Percentiles rank a stretch among this genome's conserved stretches.
phyloP scores from a whole-genome alignment of 2,797 vertebrate genomes.

The Rhadinocentrus ornatus region DNA sequence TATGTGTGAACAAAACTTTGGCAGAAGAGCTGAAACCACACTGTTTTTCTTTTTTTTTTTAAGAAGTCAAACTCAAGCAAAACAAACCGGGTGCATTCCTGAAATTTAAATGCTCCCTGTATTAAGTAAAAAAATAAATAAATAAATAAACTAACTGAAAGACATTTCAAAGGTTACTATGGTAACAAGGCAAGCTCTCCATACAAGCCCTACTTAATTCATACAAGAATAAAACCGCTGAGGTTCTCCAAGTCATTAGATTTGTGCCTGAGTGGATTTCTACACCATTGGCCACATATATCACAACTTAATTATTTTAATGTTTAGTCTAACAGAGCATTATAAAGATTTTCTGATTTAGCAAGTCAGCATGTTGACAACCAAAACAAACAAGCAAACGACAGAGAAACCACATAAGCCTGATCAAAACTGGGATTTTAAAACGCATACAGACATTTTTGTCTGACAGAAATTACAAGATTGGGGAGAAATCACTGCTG shows the following conservation, averaged over 20 bases:
- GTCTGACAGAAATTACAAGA: too few species aligned
- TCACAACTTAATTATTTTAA: slow-evolving; percentile 13
- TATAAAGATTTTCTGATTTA: too few species aligned
- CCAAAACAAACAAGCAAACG: too few species aligned
- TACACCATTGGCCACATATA: slow-evolving; percentile 35
- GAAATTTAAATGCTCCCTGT: slow-evolving; percentile 37
- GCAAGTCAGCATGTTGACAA: too few species aligned
- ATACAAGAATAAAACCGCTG: slow-evolving; percentile 49
- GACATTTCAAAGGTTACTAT: slow-evolving; percentile 63
- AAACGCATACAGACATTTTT: too few species aligned
- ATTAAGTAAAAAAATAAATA: slow-evolving; percentile 13
- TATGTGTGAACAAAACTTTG: slow-evolving; percentile 49
- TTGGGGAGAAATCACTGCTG: not conserved
- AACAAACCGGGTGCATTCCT: slow-evolving; percentile 44
- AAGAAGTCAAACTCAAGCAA: slow-evolving; percentile 12
- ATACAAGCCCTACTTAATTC: slow-evolving; percentile 55
- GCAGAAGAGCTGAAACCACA: slow-evolving; percentile 1
- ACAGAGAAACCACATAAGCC: too few species aligned
- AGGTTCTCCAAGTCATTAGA: slow-evolving; percentile 37
- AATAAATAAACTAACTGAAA: slow-evolving; percentile 8
- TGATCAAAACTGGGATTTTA: too few species aligned
- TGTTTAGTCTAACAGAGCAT: too few species aligned
- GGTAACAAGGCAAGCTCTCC: slow-evolving; percentile 43
- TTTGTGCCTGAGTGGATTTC: slow-evolving; percentile 35
- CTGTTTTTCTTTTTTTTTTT: not conserved